These are phyloP conservation scores for Bedellia somnulentella DNA, from an alignment of 2,888 invertebrate genomes.

Conservation along the genomic window DNA sequence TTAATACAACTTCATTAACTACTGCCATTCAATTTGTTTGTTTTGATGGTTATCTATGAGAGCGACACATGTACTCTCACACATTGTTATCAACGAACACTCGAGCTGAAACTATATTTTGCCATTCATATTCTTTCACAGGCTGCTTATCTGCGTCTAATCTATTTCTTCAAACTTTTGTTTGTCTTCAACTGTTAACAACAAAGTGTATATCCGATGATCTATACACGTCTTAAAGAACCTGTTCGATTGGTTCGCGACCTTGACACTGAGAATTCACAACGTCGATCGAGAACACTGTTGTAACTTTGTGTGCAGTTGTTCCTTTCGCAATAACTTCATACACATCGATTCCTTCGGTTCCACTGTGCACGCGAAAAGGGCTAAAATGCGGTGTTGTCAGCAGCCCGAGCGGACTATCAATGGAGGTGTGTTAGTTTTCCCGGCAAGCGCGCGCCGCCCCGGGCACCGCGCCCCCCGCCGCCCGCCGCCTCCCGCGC, in stretches of 20 bases:
- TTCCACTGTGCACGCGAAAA: slow-evolving; percentile 20
- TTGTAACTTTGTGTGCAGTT: no score
- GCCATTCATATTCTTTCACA: neutral
- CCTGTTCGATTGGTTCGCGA: slow-evolving; percentile 49
- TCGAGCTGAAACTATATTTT: neutral
- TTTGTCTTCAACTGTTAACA: slow-evolving; percentile 15
- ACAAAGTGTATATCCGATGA: slow-evolving; percentile 15
- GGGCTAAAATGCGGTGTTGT: slow-evolving; percentile 37
- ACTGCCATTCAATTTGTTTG: neutral
- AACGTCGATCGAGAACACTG: no score
- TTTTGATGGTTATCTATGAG: neutral
- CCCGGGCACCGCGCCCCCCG: slow-evolving; percentile 20
- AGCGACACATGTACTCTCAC: neutral
- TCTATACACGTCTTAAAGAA: slow-evolving; percentile 10
- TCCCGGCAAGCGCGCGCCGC: slow-evolving; percentile 11
- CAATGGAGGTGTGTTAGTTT: slow-evolving; percentile 27
- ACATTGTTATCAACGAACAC: neutral
- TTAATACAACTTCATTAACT: neutral
- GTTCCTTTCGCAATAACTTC: no score
- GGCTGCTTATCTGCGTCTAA: neutral
- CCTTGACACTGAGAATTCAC: slow-evolving; percentile 47
- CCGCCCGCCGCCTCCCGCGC: slow-evolving; percentile 14
- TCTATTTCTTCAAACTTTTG: neutral
- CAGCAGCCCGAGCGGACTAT: slow-evolving; percentile 47
- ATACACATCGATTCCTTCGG: no score